Evolutionary conservation across 2,888 invertebrate genomes (phyloP).

Genomic region (Dolomedes plantarius): DNA sequence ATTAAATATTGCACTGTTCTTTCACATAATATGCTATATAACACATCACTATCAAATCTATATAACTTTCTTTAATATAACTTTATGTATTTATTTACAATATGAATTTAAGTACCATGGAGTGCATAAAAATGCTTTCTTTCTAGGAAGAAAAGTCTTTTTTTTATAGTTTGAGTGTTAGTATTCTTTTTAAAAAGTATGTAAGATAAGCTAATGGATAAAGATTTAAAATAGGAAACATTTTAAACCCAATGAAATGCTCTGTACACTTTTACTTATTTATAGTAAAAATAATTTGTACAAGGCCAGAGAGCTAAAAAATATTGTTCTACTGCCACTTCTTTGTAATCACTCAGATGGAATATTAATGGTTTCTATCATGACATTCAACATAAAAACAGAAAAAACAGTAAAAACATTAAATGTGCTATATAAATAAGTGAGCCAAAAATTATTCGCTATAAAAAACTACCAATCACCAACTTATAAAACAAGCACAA

Average conservation of each 20-base stretch:
- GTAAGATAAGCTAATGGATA: constrained; percentile 27
- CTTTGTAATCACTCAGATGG: background rate
- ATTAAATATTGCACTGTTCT: constrained; percentile 62
- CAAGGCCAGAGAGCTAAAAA: constrained; percentile 67
- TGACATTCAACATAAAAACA: constrained; percentile 44
- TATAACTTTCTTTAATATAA: constrained; percentile 30
- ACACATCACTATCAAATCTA: constrained; percentile 47
- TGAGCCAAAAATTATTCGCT: constrained; percentile 61
- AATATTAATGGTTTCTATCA: constrained; percentile 10
- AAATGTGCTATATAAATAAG: constrained; percentile 72
- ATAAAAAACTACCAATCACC: constrained; percentile 68
- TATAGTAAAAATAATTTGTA: constrained; percentile 67
- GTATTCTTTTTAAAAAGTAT: constrained; percentile 41
- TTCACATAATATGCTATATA: constrained; percentile 39
- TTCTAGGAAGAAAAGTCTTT: constrained; percentile 13
- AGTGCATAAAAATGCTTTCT: constrained; percentile 49
- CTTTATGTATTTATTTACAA: constrained; percentile 64
- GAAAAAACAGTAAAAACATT: constrained; percentile 63
- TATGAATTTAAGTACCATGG: constrained; percentile 63
- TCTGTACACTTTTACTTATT: constrained; percentile 59
- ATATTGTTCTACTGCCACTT: constrained; percentile 35
- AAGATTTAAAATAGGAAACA: constrained; percentile 64
- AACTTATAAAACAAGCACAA: constrained; percentile 61
- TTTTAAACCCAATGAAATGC: constrained; percentile 54
- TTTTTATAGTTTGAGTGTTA: constrained; percentile 24